Evolutionary conservation across 2,797 vertebrate genomes (phyloP).

Genomic region (Hippopotamyrus pictus): DNA sequence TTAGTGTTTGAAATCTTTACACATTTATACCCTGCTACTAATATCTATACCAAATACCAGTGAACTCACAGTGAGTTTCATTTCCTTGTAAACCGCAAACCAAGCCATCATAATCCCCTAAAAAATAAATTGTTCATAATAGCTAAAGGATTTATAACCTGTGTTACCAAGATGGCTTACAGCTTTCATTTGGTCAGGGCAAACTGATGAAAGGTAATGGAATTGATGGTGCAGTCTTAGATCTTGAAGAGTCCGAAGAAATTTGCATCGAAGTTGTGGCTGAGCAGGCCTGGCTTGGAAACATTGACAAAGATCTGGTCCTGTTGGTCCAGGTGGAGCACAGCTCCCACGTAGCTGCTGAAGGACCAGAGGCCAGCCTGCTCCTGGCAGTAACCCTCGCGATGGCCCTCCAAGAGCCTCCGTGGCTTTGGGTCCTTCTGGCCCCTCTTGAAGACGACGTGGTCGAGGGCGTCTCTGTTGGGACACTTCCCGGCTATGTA

Average conservation of each 20-base stretch:
- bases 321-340: conserved; percentile 61
- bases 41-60: neutral
- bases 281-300: conserved; percentile 64
- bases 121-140: neutral
- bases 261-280: conserved; percentile 66
- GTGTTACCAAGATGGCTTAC: neutral
- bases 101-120: neutral
- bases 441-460: conserved; percentile 64
- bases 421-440: neutral
- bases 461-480: conserved; percentile 42
- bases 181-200: neutral
- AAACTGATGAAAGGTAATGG: neutral
- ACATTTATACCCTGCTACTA: neutral
- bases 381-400: conserved; percentile 59
- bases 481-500: conserved; percentile 61
- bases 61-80: neutral
- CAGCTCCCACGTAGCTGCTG: conserved; percentile 75
- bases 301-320: conserved; percentile 77
- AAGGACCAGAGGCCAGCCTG: conserved; percentile 55
- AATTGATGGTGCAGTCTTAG: conserved; percentile 37
- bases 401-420: conserved; percentile 70
- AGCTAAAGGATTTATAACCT: neutral
- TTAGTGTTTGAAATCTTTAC: conserved; percentile 24
- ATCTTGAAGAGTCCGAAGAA: conserved; percentile 91
- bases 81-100: neutral